A percentile compares a stretch with the other conserved stretches of the same genome.
These are phyloP conservation scores for Folsomia candida DNA, from an alignment of 2,888 invertebrate genomes.

Conservation along the genomic window DNA sequence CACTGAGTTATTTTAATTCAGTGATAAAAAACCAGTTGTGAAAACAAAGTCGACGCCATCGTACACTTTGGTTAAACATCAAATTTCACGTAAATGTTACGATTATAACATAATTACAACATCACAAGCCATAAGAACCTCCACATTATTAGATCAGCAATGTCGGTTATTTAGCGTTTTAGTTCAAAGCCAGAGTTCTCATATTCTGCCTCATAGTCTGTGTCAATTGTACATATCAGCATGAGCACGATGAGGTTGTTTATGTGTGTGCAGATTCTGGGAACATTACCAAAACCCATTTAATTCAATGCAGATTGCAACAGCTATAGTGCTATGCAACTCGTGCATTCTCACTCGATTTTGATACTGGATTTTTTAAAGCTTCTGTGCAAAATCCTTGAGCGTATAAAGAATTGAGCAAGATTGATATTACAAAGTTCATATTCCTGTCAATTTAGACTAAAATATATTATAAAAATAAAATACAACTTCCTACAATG, in stretches of 20 bases:
- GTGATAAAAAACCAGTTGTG: background rate
- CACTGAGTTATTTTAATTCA: background rate
- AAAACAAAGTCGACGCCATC: background rate
- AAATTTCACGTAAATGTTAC: background rate
- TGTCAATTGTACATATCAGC: too few relatives aligned
- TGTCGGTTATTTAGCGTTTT: too few relatives aligned
- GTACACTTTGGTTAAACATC: too few relatives aligned
- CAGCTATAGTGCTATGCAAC: too few relatives aligned
- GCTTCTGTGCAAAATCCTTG: slow-evolving; percentile 14
- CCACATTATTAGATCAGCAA: too few relatives aligned
- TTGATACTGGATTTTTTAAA: too few relatives aligned
- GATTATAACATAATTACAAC: background rate
- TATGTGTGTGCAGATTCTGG: background rate
- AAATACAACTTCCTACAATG: too few relatives aligned
- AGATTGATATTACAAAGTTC: background rate
- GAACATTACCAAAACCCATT: slow-evolving; percentile 10
- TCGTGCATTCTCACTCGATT: too few relatives aligned
- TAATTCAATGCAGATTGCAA: slow-evolving; percentile 18
- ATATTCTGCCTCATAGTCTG: too few relatives aligned
- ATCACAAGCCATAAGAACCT: background rate
- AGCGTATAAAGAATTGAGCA: background rate
- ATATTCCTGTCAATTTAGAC: too few relatives aligned
- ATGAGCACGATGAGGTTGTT: background rate
- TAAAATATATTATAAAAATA: too few relatives aligned
- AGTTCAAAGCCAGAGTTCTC: too few relatives aligned